Evolutionary conservation across 2,797 vertebrate genomes (phyloP), one percentile per base, ranked within the genome.

Genomic region (Garrulus glandarius): DNA sequence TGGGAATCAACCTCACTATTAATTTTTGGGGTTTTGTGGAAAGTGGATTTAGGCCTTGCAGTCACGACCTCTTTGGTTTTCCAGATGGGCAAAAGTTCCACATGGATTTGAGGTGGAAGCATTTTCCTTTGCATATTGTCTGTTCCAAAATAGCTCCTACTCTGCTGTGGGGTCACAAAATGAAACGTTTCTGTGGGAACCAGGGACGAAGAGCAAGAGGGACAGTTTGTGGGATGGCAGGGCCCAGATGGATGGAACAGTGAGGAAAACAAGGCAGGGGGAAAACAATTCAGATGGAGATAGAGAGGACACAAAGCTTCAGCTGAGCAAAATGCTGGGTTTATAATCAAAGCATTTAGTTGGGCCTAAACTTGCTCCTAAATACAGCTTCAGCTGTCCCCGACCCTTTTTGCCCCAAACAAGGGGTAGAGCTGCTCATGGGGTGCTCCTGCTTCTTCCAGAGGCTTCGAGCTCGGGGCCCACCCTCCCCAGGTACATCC

Each of bases 271-370:
- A 29, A 2, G 2, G 12, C 11, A 61, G 6, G 14, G 17, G 3
- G 3, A 46, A 55, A 47, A 11, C 3, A 29, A 37, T 10, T 5
- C 9, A 26, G 52, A 77, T 59, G 49, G 15, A 84, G 22, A 72
- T 5, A 0, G 0, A 84, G 30, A 56, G 10, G 30, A 71, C 19
- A 36, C 14, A 44, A 68, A 57, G 7, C 47, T 64, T 68, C 60
- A 68, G 17, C 30, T 68, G 29, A 47, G 34, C 13, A 76, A 89
- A 83, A 63, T 16, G 27, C 10, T 32, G 13, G 60, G 24, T 75
- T 94, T 83, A 50, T 34, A 78, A 63, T 29, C 13, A 81, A 32
- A 64, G 20, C 11, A 46, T 50, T 77, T 39, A 39, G 0, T 8
- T 56, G 21, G 24, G 26, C 41, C 36, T 21, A 59, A 44, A 72